These are phyloP conservation scores for Calonectris borealis DNA, from an alignment of 2,113 vertebrate genomes.

Conservation along the genomic window DNA sequence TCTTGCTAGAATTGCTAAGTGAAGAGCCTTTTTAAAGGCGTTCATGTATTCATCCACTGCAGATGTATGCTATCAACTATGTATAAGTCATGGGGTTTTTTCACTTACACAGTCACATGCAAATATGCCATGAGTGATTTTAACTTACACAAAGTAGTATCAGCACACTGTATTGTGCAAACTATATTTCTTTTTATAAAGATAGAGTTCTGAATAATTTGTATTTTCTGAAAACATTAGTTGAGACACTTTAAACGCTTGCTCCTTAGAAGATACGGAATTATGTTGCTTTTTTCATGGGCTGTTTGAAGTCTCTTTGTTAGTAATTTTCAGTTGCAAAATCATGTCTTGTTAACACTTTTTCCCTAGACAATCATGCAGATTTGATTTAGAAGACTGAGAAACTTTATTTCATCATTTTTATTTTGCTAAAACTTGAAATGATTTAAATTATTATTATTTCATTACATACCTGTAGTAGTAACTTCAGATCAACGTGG, in stretches of 20 bases:
- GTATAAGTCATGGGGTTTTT: background rate
- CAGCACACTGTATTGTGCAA: background rate
- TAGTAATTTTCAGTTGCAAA: background rate
- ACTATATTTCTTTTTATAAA: background rate
- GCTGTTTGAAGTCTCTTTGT: background rate
- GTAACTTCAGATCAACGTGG: background rate
- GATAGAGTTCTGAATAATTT: background rate
- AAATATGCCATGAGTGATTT: background rate
- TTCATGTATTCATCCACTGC: background rate
- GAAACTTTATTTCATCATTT: background rate
- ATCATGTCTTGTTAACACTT: background rate
- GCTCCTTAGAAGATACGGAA: background rate
- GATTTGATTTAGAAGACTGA: background rate
- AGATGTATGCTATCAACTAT: background rate
- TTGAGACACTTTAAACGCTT: background rate
- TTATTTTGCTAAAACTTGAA: background rate
- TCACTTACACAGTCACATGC: background rate
- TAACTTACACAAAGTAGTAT: background rate
- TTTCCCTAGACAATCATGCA: background rate
- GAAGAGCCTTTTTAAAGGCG: background rate
- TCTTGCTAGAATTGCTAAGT: background rate
- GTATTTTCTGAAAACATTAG: background rate
- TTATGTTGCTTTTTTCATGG: background rate
- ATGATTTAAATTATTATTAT: background rate
- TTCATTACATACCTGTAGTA: background rate